A percentile compares a stretch with the other conserved stretches of the same genome.
These are phyloP conservation scores for Ctenopoma kingsleyae DNA, from an alignment of 2,797 vertebrate species.

Conservation along the genomic window DNA sequence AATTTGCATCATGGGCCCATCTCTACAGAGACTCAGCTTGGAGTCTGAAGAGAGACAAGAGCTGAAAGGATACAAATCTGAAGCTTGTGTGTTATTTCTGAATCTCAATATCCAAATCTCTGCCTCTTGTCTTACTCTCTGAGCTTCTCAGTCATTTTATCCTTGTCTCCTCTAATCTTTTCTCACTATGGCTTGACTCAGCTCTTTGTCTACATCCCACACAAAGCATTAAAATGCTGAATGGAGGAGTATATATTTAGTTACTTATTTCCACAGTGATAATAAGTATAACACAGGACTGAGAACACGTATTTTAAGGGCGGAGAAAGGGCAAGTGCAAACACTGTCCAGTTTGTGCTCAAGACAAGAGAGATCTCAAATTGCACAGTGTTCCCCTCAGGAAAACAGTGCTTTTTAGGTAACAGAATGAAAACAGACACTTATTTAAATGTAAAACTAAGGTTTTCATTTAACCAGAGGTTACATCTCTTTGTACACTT, in stretches of 20 bases:
- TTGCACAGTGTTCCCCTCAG: too few species aligned
- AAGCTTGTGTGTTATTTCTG: conserved; percentile 30
- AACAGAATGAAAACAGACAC: too few species aligned
- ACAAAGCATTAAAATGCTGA: conserved; percentile 58
- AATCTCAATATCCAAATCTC: conserved; percentile 64
- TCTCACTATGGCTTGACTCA: conserved; percentile 33
- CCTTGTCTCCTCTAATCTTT: conserved; percentile 64
- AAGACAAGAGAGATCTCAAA: not conserved
- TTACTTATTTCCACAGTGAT: conserved; percentile 24
- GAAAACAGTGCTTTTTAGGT: not conserved
- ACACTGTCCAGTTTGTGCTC: not conserved
- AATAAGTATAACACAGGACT: conserved; percentile 20
- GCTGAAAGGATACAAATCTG: conserved; percentile 44
- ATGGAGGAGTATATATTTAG: conserved; percentile 39
- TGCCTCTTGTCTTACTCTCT: conserved; percentile 52
- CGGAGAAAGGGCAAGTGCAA: too few species aligned
- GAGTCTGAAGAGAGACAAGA: conserved; percentile 8
- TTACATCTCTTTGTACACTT: not conserved
- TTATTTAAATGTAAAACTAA: not conserved
- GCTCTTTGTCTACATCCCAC: conserved; percentile 54
- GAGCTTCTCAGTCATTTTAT: conserved; percentile 41
- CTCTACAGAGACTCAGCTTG: conserved; percentile 24
- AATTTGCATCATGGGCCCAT: conserved; percentile 1
- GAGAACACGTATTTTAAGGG: not conserved
- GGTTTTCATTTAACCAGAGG: not conserved